Conservation (phyloP, 2,797 vertebrate species). For the Tangara arthus region DNA sequence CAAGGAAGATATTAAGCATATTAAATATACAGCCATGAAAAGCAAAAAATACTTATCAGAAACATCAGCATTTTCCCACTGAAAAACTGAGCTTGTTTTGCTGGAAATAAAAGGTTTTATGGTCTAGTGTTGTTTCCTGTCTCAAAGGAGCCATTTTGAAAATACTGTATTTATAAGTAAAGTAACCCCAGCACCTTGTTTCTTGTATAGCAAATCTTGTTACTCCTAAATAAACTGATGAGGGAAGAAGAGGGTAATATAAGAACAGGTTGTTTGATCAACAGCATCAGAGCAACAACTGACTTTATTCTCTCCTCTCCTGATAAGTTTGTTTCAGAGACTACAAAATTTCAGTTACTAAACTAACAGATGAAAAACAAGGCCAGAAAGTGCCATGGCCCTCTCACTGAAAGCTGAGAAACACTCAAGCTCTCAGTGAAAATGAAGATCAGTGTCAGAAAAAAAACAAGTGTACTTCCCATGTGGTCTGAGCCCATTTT, state of each 20-base stretch:
- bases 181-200: neutral
- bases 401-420: neutral
- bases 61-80: neutral
- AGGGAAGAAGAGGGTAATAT: neutral
- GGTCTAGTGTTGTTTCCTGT: neutral
- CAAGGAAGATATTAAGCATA: neutral
- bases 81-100: neutral
- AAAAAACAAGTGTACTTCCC: neutral
- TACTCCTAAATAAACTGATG: neutral
- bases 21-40: neutral
- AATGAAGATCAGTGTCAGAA: neutral
- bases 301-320: neutral
- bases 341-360: neutral
- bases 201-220: neutral
- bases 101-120: neutral
- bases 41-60: neutral
- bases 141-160: neutral
- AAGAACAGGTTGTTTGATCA: neutral
- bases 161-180: neutral
- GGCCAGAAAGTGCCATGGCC: accelerated
- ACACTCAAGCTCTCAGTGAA: neutral
- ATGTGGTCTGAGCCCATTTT: neutral
- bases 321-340: neutral
- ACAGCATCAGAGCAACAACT: neutral
- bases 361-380: neutral